Conservation (phyloP, 2,113 vertebrate genomes). For the Eira barbara region DNA sequence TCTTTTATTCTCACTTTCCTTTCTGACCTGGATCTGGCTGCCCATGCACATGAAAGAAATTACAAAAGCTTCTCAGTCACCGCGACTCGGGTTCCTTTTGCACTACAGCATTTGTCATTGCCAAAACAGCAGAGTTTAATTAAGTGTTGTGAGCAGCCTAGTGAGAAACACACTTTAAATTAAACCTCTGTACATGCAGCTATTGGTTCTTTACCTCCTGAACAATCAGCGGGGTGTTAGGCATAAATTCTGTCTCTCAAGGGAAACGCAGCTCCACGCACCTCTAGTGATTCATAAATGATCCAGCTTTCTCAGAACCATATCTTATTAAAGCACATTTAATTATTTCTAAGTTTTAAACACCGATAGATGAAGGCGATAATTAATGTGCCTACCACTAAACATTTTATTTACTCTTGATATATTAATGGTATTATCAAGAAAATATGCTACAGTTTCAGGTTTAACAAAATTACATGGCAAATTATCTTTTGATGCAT, state of each 20-base stretch:
- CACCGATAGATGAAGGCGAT: slow-evolving; percentile 89
- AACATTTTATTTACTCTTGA: slow-evolving; percentile 94
- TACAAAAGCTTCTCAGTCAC: slow-evolving; percentile 93
- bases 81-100: slow-evolving; percentile 89
- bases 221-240: slow-evolving; percentile 94
- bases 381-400: slow-evolving; percentile 94
- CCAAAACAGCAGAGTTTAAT: slow-evolving; percentile 99
- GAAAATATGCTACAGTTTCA: slow-evolving; percentile 80
- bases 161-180: slow-evolving; percentile 99
- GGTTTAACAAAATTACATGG: slow-evolving; percentile 85
- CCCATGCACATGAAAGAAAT: slow-evolving; percentile 94
- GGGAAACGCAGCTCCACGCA: slow-evolving; percentile 87
- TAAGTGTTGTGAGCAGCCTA: slow-evolving; percentile 99
- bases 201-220: slow-evolving; percentile 97
- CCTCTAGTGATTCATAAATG: slow-evolving; percentile 93
- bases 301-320: slow-evolving; percentile 86
- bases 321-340: slow-evolving; percentile 90
- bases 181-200: slow-evolving; percentile 96
- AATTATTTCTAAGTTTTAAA: slow-evolving; percentile 91
- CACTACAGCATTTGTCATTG: slow-evolving; percentile 99
- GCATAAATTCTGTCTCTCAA: slow-evolving; percentile 94
- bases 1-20: slow-evolving; percentile 88
- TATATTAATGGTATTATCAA: slow-evolving; percentile 86
- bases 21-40: slow-evolving; percentile 91
- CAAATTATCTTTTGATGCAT: slow-evolving; percentile 88